Percentiles rank a stretch among this genome's conserved stretches.
Evolutionary conservation across 2,888 invertebrate species (phyloP).

Genomic region (Barypeithes pellucidus): DNA sequence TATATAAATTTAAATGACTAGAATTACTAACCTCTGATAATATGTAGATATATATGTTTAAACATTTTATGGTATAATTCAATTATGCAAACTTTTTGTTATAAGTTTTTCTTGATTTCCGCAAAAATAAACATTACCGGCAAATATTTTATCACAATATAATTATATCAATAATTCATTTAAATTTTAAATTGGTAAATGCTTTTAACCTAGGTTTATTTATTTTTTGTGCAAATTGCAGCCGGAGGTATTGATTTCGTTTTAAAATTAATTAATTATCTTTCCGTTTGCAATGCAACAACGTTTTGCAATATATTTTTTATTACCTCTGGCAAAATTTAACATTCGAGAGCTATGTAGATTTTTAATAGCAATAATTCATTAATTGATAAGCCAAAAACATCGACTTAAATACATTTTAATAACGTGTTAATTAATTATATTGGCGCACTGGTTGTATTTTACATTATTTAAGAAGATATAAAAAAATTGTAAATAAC

Average conservation of each 20-base stretch:
- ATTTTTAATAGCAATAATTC: constrained; percentile 2
- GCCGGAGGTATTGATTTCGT: constrained; percentile 1
- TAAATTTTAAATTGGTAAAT: neutral
- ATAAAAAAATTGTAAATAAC: no score
- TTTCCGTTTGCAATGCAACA: neutral
- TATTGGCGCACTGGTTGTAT: no score
- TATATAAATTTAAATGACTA: no score
- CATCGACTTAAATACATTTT: no score
- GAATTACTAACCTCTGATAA: no score
- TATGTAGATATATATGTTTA: no score
- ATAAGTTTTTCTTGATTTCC: neutral
- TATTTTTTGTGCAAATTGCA: constrained; percentile 7
- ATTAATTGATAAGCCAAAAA: neutral
- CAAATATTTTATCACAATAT: neutral
- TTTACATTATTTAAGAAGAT: no score
- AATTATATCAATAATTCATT: neutral
- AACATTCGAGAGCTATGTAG: neutral
- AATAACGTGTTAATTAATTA: no score
- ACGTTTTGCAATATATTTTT: constrained; percentile 1
- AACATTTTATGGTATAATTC: no score
- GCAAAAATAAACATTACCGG: neutral
- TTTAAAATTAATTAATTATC: constrained; percentile 20
- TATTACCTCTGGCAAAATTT: constrained; percentile 7
- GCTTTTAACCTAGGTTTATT: constrained; percentile 3
- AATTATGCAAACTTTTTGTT: neutral